Conservation (phyloP, 1,140 invertebrate species). For the Pseudomyrmex gracilis region DNA sequence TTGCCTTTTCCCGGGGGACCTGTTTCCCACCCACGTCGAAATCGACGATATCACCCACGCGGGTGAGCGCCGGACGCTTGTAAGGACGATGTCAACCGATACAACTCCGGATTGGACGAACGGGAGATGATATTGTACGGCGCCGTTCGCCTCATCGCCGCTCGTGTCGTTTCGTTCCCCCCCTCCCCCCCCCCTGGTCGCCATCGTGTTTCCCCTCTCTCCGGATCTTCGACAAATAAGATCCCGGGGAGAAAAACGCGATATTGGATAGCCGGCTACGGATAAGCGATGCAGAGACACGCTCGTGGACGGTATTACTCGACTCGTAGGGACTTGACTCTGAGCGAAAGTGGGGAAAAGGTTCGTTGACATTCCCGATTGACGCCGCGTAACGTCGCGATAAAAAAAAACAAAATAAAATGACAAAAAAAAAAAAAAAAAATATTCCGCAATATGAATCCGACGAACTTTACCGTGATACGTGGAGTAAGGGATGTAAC, state of each 20-base stretch:
- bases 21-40: constrained; percentile 55
- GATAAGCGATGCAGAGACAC: constrained; percentile 3
- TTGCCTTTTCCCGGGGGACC: constrained; percentile 6
- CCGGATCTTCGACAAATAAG: constrained; percentile 59
- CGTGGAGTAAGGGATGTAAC: not conserved
- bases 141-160: not conserved
- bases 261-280: constrained; percentile 65
- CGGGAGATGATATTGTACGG: constrained; percentile 70
- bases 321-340: not conserved
- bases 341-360: too few species aligned
- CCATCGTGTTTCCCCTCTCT: constrained; percentile 9
- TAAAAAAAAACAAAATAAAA: constrained; percentile 1
- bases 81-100: constrained; percentile 63
- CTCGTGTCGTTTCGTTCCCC: too few species aligned
- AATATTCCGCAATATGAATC: constrained; percentile 24
- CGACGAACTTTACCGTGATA: too few species aligned
- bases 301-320: constrained; percentile 19
- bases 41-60: constrained; percentile 53
- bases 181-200: too few species aligned
- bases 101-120: constrained; percentile 61
- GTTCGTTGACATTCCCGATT: constrained; percentile 1
- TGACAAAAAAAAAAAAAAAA: too few species aligned
- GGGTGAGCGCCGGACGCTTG: constrained; percentile 8
- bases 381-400: constrained; percentile 14
- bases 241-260: constrained; percentile 34